These are phyloP conservation scores for Poecilia wingei DNA, from an alignment of 2,797 vertebrate genomes.

Conservation along the genomic window DNA sequence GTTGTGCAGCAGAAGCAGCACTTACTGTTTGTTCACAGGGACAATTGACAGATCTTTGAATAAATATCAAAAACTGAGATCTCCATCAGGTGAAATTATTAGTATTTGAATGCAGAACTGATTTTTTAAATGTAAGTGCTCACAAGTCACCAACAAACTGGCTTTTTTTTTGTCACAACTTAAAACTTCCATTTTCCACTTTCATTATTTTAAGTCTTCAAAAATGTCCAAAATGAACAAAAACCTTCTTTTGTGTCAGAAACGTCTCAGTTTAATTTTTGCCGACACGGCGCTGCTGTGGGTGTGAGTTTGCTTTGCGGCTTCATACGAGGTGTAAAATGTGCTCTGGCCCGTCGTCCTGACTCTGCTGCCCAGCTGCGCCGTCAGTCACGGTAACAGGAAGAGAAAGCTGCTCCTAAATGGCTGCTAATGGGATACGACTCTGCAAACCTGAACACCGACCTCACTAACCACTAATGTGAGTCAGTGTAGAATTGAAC, in stretches of 20 bases:
- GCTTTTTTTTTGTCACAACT: neutral
- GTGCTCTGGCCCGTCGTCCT: slow-evolving; percentile 36
- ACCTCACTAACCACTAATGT: slow-evolving; percentile 56
- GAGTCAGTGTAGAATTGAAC: slow-evolving; percentile 42
- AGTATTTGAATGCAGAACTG: neutral
- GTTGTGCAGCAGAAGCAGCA: neutral
- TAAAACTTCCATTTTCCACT: neutral
- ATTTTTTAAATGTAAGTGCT: neutral
- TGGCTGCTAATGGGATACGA: slow-evolving; percentile 68
- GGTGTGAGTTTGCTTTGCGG: slow-evolving; percentile 28
- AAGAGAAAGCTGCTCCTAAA: slow-evolving; percentile 70
- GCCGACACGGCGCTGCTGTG: neutral
- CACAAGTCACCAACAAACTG: neutral
- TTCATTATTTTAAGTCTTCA: neutral
- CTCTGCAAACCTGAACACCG: slow-evolving; percentile 57
- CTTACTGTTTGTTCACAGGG: neutral
- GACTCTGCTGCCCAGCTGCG: slow-evolving; percentile 33
- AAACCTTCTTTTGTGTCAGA: neutral
- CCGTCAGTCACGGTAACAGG: slow-evolving; percentile 76
- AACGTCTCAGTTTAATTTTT: neutral
- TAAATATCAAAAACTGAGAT: neutral
- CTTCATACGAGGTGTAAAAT: slow-evolving; percentile 46
- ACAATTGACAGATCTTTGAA: neutral
- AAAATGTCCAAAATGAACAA: neutral
- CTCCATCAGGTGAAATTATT: neutral